Conservation (phyloP, 2,888 invertebrate genomes). For the Schizaphis graminum region DNA sequence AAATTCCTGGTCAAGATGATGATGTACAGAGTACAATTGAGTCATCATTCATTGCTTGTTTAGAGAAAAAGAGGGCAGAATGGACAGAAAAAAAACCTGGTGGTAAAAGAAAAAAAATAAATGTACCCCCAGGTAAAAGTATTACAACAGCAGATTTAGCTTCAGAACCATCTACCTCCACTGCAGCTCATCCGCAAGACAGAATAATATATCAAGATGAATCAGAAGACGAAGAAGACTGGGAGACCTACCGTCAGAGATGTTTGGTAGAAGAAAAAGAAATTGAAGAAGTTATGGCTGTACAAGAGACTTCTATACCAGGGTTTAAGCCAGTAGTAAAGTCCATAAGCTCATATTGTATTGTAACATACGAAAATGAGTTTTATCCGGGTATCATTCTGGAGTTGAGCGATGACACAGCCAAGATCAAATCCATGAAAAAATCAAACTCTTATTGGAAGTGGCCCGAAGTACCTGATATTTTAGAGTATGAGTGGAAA, state of each 20-base stretch:
- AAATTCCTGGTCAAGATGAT: constrained; percentile 20
- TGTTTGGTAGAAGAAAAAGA: background rate
- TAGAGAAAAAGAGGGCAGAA: constrained; percentile 13
- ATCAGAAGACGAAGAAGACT: constrained; percentile 16
- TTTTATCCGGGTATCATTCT: constrained; percentile 9
- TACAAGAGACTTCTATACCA: background rate
- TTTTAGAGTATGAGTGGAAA: constrained; percentile 1
- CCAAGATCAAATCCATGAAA: constrained; percentile 24
- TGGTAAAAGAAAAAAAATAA: constrained; percentile 26
- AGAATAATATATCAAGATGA: constrained; percentile 31
- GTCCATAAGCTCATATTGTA: constrained; percentile 22
- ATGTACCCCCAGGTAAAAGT: constrained; percentile 5
- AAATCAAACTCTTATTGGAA: constrained; percentile 32
- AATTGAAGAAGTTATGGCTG: constrained; percentile 10
- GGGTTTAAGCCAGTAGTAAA: background rate
- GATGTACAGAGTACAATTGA: background rate
- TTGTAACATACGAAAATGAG: background rate
- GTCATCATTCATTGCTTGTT: background rate
- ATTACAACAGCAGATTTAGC: constrained; percentile 26
- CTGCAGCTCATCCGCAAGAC: background rate
- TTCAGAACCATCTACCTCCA: constrained; percentile 22
- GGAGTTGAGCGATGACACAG: background rate
- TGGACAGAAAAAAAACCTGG: constrained; percentile 27
- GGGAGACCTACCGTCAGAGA: constrained; percentile 20
- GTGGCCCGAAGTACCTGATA: constrained; percentile 13